Percentiles rank a stretch among this genome's conserved stretches.
Conservation (phyloP, 2,888 invertebrate genomes). For the Cantharis rufa region DNA sequence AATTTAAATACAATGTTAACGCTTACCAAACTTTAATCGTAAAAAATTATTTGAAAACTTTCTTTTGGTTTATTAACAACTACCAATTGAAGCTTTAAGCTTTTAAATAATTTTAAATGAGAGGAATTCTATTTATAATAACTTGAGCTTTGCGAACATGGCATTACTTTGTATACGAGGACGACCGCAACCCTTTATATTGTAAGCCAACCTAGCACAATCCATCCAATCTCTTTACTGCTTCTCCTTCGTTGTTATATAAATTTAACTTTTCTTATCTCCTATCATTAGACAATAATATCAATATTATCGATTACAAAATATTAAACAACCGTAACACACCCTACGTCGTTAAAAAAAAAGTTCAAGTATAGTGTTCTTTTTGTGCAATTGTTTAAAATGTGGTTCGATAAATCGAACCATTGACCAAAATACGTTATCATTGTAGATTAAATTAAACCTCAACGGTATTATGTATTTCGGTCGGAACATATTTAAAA, state of each 20-base stretch:
- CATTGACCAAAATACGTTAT: neutral
- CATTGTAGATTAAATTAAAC: neutral
- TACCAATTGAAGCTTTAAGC: too few species aligned
- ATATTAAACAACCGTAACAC: too few species aligned
- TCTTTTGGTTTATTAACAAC: too few species aligned
- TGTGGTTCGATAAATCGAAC: too few species aligned
- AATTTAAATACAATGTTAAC: neutral
- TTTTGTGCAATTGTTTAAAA: neutral
- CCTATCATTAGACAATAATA: too few species aligned
- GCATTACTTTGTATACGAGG: neutral
- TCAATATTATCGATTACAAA: too few species aligned
- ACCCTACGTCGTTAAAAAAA: too few species aligned
- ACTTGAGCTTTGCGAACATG: neutral
- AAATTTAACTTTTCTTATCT: too few species aligned
- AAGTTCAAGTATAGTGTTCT: neutral
- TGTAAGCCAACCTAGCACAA: neutral
- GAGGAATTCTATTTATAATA: too few species aligned
- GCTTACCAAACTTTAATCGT: neutral
- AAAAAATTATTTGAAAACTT: too few species aligned
- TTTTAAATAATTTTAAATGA: neutral
- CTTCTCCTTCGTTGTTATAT: neutral
- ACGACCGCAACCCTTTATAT: neutral
- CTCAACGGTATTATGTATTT: neutral
- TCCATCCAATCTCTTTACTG: neutral
- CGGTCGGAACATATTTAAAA: neutral